Evolutionary conservation across 1,140 invertebrate genomes (phyloP).

Genomic region (Danaus plexippus): DNA sequence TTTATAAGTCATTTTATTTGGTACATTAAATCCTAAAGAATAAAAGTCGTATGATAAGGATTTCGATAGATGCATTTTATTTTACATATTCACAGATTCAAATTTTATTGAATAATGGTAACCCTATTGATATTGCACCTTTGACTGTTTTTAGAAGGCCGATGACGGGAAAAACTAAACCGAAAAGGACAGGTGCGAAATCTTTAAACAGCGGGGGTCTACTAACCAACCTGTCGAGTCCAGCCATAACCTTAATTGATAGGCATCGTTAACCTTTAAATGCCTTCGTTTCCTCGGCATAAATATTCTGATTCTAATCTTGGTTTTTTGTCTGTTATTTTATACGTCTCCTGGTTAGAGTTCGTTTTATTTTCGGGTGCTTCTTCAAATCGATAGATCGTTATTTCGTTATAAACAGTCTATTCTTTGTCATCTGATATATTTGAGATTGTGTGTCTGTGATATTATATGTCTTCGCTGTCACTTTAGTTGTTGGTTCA

Average conservation of each 20-base stretch:
- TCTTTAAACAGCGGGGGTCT: slow-evolving; percentile 60
- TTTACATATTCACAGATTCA: too few species aligned
- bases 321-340: slow-evolving; percentile 53
- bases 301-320: slow-evolving; percentile 67
- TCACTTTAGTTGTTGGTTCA: slow-evolving; percentile 47
- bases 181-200: slow-evolving; percentile 67
- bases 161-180: slow-evolving; percentile 52
- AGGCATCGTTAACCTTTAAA: slow-evolving; percentile 70
- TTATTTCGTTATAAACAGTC: slow-evolving; percentile 68
- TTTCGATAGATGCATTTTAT: too few species aligned
- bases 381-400: slow-evolving; percentile 45
- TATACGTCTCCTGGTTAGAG: slow-evolving; percentile 47
- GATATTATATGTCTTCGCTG: slow-evolving; percentile 55
- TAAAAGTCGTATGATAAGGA: too few species aligned
- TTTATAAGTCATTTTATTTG: too few species aligned
- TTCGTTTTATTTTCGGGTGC: slow-evolving; percentile 70
- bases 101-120: too few species aligned
- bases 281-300: slow-evolving; percentile 60
- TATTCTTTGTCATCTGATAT: slow-evolving; percentile 68
- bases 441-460: slow-evolving; percentile 47
- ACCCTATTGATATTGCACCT: slow-evolving; percentile 34
- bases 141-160: slow-evolving; percentile 52
- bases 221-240: slow-evolving; percentile 44
- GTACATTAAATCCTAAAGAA: too few species aligned
- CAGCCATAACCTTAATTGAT: slow-evolving; percentile 69